These are phyloP conservation scores for Dynastes maya DNA, from an alignment of 2,888 invertebrate species.

Conservation along the genomic window DNA sequence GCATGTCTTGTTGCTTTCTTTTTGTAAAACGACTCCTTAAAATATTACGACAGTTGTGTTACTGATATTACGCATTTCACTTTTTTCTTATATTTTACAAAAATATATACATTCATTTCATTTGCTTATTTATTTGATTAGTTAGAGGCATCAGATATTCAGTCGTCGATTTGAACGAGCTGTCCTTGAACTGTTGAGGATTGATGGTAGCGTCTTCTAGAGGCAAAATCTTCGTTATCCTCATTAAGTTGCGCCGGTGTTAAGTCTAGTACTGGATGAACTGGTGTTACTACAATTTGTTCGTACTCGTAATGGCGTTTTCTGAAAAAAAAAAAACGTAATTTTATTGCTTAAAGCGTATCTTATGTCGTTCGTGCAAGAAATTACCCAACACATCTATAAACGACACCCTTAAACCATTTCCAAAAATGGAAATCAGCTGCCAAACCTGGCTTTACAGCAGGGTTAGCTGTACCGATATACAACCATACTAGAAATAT, in stretches of 20 bases:
- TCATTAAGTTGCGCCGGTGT: conserved; percentile 92
- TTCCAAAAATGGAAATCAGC: conserved; percentile 86
- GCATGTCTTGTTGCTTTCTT: conserved; percentile 2
- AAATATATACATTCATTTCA: conserved; percentile 40
- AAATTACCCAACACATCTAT: conserved; percentile 84
- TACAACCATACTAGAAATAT: conserved; percentile 93
- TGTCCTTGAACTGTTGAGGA: conserved; percentile 86
- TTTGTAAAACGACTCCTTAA: conserved; percentile 22
- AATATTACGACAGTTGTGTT: conserved; percentile 16
- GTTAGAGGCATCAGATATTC: conserved; percentile 49
- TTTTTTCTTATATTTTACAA: conserved; percentile 25
- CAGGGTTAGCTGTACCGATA: conserved; percentile 95
- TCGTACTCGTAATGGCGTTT: conserved; percentile 87
- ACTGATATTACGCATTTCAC: conserved; percentile 8
- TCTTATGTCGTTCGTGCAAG: background rate
- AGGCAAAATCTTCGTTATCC: conserved; percentile 95
- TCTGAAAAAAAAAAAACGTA: conserved; percentile 70
- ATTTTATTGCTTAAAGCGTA: background rate
- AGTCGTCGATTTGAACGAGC: conserved; percentile 74
- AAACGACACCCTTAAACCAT: conserved; percentile 82
- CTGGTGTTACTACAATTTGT: conserved; percentile 88
- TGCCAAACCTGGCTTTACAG: conserved; percentile 92
- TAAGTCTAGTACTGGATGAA: conserved; percentile 84
- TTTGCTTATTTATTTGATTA: conserved; percentile 38
- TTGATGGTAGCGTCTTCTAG: conserved; percentile 93